Evolutionary conservation across 2,797 vertebrate species (phyloP).

Genomic region (Fistularia tabacaria): DNA sequence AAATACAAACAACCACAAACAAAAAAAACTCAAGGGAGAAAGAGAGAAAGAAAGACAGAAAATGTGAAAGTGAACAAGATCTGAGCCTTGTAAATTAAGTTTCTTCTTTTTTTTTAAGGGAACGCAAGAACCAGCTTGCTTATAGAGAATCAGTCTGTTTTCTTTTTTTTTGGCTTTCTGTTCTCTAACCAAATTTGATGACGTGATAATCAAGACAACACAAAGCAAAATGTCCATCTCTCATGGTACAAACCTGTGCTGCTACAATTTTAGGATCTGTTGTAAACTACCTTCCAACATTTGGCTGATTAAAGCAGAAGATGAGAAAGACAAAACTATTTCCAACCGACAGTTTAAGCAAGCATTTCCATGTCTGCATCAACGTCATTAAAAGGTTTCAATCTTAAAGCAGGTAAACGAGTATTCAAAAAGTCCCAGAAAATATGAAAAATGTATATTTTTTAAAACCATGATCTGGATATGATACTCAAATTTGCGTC

Average conservation of each 20-base stretch:
- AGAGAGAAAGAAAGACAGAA: too few species aligned
- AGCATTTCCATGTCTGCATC: conserved; percentile 7
- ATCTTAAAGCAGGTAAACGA: too few species aligned
- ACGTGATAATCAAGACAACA: conserved; percentile 16
- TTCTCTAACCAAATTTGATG: not conserved
- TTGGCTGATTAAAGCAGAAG: conserved; percentile 36
- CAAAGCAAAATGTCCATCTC: conserved; percentile 16
- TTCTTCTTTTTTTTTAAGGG: conserved; percentile 50
- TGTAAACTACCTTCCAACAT: conserved; percentile 45
- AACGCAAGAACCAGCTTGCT: conserved; percentile 98
- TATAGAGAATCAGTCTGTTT: conserved; percentile 33
- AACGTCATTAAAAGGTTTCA: too few species aligned
- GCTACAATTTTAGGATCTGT: conserved; percentile 42
- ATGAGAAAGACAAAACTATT: conserved; percentile 8
- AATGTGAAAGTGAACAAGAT: conserved; percentile 64
- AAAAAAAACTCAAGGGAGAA: conserved; percentile 37
- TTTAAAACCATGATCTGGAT: too few species aligned
- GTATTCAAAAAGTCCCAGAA: too few species aligned
- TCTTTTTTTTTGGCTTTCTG: conserved; percentile 2
- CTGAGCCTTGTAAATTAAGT: conserved; percentile 49
- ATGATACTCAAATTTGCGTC: too few species aligned
- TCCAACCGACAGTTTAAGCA: not conserved
- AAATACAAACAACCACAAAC: conserved; percentile 76
- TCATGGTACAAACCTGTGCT: conserved; percentile 7
- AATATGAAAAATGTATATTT: too few species aligned